Evolutionary conservation across 2,797 vertebrate genomes (phyloP), one percentile per base, ranked within the genome.

Genomic region (Diplodus sargus): DNA sequence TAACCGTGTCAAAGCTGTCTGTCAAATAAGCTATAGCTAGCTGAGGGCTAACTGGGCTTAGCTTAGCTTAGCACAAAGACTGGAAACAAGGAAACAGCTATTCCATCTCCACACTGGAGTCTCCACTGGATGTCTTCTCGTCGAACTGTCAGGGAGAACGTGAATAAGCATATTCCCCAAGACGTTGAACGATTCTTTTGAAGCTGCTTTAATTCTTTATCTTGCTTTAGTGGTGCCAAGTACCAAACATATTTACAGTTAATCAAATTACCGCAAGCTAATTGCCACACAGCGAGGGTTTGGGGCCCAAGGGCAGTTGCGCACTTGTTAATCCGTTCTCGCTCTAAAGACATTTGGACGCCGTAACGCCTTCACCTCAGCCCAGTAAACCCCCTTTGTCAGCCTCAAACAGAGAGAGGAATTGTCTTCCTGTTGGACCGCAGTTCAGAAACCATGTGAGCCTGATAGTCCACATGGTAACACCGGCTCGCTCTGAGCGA

Each of bases 391-490:
- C 45, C 45, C 28, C 70, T 58, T 9, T 58, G 28, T 51, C 65
- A 20, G 13, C 28, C 68, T 81, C 60, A 79, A 69, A 66, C 69
- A 58, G 64, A 56, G 59, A 78, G 8, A 56, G 34, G n/a, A 77
- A 81, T 52, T 79, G 74, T 71, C 48, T 62, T 68, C 57, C 63
- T 67, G 30, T 76, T 80, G 59, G 76, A 76, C 51, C 72, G 52
- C 69, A 25, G 52, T 43, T 66, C 30, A 42, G 61, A 47, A 60
- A 47, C 28, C 53, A 81, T 64, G 69, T 47, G 63, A 39, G 57
- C 30, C 25, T 43, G 45, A 68, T 30, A 28, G 66, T 70, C 45
- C 61, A 48, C 45, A 54, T 13, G 2, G 56, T 49, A 28, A 51
- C 71, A 68, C 11, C 13, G 34, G 53, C 57, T 65, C 8, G 5